Base-by-base conservation (phyloP, 2,797 vertebrate species). In the Esox masquinongy region DNA sequence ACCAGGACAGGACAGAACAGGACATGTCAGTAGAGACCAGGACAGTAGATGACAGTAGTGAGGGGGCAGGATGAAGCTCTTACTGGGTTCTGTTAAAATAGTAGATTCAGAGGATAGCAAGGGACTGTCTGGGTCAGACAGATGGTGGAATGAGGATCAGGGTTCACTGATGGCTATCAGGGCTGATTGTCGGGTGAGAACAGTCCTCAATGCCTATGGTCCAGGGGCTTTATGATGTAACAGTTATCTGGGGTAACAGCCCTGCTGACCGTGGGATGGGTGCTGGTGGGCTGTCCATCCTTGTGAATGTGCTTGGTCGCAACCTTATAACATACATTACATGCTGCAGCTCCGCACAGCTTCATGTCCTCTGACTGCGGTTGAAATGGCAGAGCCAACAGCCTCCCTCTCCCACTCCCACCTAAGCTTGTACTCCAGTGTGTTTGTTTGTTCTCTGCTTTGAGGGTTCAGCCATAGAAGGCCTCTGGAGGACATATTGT, bases 1-100 rank as follows among this genome's bases (percentile, higher is more conserved):
- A 39, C 3, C 36, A 2, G 2, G 61, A 24, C n/a, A 76, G 49
- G 47, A 16, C 47, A n/a, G 47, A 76, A 70, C 50, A 19, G 80
- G 50, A 39, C 6, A 7, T 39, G 36, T 39, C 36, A 39, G 36
- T 39, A 39, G 36, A 39, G 36, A 39, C 3, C 36, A 39, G 36
- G 36, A 39, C 36, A 43, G 39, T 43, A 43, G 39, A 43, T 1
- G 5, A n/a, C 9, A 53, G 15, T 9, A 53, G 12, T 4, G 17
- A n/a, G 17, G 15, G 26, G 63, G 26, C 15, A 16, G 5, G 72
- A 43, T 43, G 9, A 43, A 43, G 73, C 74, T 68, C 82, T 75
- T 73, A 51, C 80, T 82, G 69, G 56, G 82, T 89, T 88, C 90
- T 77, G 89, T 91, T 87, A 85, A 79, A 86, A 74, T 66, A 51